Percentiles rank a stretch among this genome's conserved stretches.
These are phyloP conservation scores for Phalera bucephala DNA, from an alignment of 2,888 invertebrate species.

Conservation along the genomic window DNA sequence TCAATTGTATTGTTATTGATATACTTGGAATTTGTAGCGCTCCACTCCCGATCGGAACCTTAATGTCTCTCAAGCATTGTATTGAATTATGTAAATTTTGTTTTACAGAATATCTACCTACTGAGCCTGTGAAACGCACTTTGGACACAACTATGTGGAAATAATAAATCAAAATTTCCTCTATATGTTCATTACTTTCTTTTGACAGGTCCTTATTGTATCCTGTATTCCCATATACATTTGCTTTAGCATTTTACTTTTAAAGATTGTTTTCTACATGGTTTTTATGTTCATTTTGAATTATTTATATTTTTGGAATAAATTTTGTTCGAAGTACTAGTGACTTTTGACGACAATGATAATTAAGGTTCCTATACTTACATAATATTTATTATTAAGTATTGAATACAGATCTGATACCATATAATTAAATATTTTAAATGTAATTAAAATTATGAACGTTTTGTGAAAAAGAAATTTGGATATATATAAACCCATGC, in stretches of 20 bases:
- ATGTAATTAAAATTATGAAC: conserved; percentile 11
- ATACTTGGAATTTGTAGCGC: conserved; percentile 66
- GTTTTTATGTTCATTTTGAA: conserved; percentile 78
- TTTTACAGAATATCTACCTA: conserved; percentile 79
- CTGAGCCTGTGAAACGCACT: conserved; percentile 80
- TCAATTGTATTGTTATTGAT: conserved; percentile 78
- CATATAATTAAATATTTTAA: conserved; percentile 22
- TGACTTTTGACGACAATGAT: conserved; percentile 71
- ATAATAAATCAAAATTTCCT: conserved; percentile 82
- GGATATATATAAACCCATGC: conserved; percentile 30
- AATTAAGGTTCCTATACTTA: conserved; percentile 75
- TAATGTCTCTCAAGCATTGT: conserved; percentile 64
- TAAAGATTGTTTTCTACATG: conserved; percentile 77
- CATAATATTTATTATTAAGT: conserved; percentile 26
- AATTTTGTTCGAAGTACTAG: conserved; percentile 73
- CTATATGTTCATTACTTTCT: conserved; percentile 73
- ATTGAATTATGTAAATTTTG: conserved; percentile 77
- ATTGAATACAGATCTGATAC: conserved; percentile 19
- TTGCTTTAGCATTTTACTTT: conserved; percentile 70
- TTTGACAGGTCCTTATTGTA: conserved; percentile 76
- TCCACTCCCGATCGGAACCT: conserved; percentile 83
- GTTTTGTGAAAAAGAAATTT: conserved; percentile 31
- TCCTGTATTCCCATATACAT: conserved; percentile 65
- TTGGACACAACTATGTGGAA: conserved; percentile 82
- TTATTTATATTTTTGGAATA: conserved; percentile 82